Evolutionary conservation across 2,113 vertebrate species (phyloP).

Genomic region (Arizona elegans): DNA sequence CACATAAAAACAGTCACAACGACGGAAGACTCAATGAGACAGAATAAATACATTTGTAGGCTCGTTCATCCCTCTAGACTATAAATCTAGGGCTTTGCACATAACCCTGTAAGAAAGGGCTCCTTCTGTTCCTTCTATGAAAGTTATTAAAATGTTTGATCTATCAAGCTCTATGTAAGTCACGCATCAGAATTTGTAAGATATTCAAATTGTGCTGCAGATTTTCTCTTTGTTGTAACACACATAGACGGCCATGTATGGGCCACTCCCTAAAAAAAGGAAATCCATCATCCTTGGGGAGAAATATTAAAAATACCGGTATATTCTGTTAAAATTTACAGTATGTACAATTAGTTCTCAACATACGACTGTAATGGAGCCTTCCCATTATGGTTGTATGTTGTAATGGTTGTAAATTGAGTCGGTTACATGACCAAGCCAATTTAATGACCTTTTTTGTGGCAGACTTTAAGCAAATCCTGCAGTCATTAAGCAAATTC

Average conservation of each 20-base stretch:
- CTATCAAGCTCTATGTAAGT: background rate
- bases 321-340: background rate
- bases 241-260: background rate
- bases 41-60: background rate
- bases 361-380: background rate
- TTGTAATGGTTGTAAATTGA: background rate
- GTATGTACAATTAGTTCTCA: background rate
- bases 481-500: background rate
- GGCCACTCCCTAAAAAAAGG: background rate
- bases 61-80: background rate
- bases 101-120: background rate
- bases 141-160: background rate
- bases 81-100: background rate
- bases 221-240: background rate
- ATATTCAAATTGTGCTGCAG: background rate
- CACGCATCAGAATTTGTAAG: background rate
- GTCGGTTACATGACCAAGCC: background rate
- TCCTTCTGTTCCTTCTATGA: background rate
- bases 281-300: background rate
- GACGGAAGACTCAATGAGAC: background rate
- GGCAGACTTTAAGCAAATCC: background rate
- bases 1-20: background rate
- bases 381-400: background rate
- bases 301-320: no score
- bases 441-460: background rate